Percentiles rank a stretch among this genome's conserved stretches.
Evolutionary conservation across 2,797 vertebrate genomes (phyloP).

Genomic region (Hozukius guyotensis): DNA sequence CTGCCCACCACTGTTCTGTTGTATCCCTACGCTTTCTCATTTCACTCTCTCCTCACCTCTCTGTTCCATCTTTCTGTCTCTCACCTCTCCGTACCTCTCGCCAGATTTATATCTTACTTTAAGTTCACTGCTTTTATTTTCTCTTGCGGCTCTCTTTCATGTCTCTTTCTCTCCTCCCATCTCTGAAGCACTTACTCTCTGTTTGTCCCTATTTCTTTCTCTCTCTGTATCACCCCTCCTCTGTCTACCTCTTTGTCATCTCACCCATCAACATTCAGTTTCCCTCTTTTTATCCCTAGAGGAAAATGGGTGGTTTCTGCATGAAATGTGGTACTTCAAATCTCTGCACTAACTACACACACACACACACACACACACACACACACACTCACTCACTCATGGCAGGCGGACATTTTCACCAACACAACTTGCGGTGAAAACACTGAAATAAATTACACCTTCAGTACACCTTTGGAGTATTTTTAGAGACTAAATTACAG

Average conservation of each 20-base stretch:
- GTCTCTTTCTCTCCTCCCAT: background rate
- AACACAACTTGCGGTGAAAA: background rate
- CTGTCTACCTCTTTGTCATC: constrained; percentile 11
- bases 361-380: background rate
- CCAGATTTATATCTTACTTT: background rate
- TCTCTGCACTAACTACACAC: background rate
- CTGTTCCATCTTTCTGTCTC: background rate
- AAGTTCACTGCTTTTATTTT: background rate
- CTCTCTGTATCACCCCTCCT: background rate
- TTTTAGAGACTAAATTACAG: background rate
- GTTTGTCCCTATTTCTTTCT: background rate
- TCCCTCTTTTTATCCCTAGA: constrained; percentile 1
- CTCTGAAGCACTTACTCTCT: background rate
- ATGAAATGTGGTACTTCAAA: constrained; percentile 5
- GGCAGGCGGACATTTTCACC: background rate
- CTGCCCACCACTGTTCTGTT: constrained; percentile 46
- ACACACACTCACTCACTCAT: background rate
- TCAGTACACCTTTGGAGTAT: background rate
- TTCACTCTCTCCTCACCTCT: constrained; percentile 13
- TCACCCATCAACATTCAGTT: constrained; percentile 23
- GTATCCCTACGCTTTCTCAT: constrained; percentile 13
- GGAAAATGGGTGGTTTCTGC: constrained; percentile 11
- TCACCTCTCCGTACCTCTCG: background rate
- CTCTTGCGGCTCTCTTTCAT: background rate
- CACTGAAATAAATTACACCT: background rate